These are phyloP conservation scores for Saguinus midas DNA, from an alignment of 2,113 vertebrate genomes.

Conservation along the genomic window DNA sequence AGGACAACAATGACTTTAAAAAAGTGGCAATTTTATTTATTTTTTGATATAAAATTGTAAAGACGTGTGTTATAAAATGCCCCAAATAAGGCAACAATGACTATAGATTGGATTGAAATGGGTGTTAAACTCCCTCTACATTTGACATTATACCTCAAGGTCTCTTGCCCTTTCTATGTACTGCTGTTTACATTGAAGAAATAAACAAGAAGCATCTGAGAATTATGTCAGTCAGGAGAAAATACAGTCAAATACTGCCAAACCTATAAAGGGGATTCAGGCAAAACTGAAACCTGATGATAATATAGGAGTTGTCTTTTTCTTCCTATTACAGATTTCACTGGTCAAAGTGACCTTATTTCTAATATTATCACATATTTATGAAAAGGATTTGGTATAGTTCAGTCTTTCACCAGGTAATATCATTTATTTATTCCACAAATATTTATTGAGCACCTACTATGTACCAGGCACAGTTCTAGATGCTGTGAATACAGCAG, in stretches of 20 bases:
- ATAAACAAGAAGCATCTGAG: background rate
- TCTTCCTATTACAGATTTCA: background rate
- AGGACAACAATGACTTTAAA: conserved; percentile 43
- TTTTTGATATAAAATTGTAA: conserved; percentile 15
- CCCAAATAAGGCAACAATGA: conserved; percentile 31
- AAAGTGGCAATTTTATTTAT: conserved; percentile 49
- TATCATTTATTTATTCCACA: background rate
- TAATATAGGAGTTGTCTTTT: background rate
- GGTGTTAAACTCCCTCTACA: background rate
- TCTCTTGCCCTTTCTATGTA: background rate
- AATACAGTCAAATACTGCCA: background rate
- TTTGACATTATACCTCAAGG: background rate
- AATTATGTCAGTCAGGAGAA: background rate
- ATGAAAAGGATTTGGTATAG: background rate
- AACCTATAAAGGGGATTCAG: background rate
- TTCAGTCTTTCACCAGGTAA: background rate
- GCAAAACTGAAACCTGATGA: background rate
- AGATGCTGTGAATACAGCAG: background rate
- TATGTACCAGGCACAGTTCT: background rate
- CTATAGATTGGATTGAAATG: background rate
- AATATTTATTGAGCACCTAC: background rate
- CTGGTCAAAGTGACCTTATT: conserved; percentile 13
- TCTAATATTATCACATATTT: background rate
- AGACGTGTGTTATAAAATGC: conserved; percentile 17
- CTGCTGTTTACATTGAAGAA: conserved; percentile 6